Evolutionary conservation across 2,113 vertebrate species (phyloP).

Genomic region (Prinia subflava): DNA sequence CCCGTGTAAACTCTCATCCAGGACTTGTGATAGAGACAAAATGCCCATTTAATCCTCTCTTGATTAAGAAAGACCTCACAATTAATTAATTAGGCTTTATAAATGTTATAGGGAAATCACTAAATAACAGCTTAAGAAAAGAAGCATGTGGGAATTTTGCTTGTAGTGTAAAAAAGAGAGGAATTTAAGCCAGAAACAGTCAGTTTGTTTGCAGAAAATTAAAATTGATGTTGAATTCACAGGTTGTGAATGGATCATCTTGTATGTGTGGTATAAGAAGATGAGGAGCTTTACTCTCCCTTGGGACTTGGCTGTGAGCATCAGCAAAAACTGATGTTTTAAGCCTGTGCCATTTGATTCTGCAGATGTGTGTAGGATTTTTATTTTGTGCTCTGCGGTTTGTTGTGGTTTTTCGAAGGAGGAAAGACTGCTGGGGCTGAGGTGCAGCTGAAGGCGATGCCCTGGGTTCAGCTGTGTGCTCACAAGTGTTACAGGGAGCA

Average conservation of each 20-base stretch:
- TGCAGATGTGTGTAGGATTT: background rate
- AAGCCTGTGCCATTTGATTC: background rate
- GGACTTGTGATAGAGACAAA: background rate
- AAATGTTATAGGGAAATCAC: background rate
- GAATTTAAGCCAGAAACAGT: background rate
- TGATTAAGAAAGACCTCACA: background rate
- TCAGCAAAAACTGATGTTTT: background rate
- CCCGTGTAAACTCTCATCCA: background rate
- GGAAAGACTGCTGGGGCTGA: background rate
- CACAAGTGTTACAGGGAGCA: rapidly evolving
- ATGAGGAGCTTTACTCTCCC: background rate
- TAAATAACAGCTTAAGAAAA: background rate
- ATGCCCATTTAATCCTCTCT: background rate
- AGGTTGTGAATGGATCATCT: background rate
- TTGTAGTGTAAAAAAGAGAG: background rate
- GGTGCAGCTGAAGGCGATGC: background rate
- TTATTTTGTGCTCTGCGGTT: background rate
- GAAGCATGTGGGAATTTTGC: background rate
- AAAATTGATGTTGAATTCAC: background rate
- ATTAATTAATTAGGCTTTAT: background rate
- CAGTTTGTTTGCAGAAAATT: constrained; percentile 1
- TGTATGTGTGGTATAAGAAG: background rate
- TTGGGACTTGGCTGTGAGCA: background rate
- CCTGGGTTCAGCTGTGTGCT: background rate
- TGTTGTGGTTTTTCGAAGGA: background rate